These are phyloP conservation scores for Fabriciana adippe DNA, from an alignment of 2,888 invertebrate genomes.

Conservation along the genomic window DNA sequence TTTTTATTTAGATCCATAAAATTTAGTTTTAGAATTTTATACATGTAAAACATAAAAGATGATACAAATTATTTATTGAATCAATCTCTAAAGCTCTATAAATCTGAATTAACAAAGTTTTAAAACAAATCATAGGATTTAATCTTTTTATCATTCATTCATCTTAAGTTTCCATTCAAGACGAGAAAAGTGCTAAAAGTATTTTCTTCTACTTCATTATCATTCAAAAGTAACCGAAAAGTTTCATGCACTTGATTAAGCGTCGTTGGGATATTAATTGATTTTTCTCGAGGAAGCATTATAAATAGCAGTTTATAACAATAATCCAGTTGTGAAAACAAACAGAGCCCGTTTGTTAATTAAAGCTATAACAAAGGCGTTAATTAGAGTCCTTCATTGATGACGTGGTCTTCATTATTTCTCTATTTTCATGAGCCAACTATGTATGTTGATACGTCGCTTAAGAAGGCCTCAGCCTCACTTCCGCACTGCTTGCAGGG, in stretches of 20 bases:
- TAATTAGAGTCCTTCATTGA: constrained; percentile 17
- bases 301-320: neutral
- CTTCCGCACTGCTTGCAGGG: constrained; percentile 97
- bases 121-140: constrained; percentile 11
- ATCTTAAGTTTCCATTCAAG: constrained; percentile 13
- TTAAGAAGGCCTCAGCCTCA: constrained; percentile 85
- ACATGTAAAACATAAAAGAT: neutral
- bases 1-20: neutral
- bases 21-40: neutral
- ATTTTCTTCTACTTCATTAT: constrained; percentile 13
- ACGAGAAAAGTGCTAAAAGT: constrained; percentile 12
- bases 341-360: constrained; percentile 1
- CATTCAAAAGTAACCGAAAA: constrained; percentile 8
- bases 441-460: constrained; percentile 51
- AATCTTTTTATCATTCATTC: constrained; percentile 11
- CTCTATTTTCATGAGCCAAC: constrained; percentile 6
- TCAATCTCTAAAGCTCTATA: neutral
- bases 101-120: constrained; percentile 6
- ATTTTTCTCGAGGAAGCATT: constrained; percentile 12
- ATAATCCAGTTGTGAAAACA: constrained; percentile 4
- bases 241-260: neutral
- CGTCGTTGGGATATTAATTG: constrained; percentile 13
- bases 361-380: neutral
- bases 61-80: no score
- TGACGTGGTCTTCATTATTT: constrained; percentile 22